Conservation (phyloP, 2,888 invertebrate species). For the Polia nebulosa region DNA sequence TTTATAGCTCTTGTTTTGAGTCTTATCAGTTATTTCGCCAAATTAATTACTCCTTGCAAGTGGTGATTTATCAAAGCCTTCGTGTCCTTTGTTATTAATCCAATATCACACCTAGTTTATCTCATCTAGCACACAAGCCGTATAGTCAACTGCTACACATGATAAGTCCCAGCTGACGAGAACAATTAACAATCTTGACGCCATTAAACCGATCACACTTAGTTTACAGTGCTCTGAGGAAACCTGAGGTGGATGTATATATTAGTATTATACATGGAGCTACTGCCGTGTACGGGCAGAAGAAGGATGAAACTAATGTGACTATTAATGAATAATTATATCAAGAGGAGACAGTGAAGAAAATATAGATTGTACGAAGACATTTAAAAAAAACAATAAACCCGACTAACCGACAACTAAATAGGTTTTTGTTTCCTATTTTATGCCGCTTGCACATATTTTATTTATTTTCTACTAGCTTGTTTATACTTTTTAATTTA, state of each 20-base stretch:
- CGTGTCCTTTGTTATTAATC: neutral
- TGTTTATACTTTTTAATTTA: too few species aligned
- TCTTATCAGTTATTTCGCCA: neutral
- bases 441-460: too few species aligned
- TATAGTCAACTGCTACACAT: neutral
- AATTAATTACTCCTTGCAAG: neutral
- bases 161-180: conserved; percentile 1
- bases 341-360: too few species aligned
- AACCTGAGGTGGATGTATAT: neutral
- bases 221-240: neutral
- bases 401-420: too few species aligned
- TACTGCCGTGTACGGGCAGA: too few species aligned
- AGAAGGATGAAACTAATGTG: too few species aligned
- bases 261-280: neutral
- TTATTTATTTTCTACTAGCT: too few species aligned
- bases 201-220: conserved; percentile 20
- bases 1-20: too few species aligned
- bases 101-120: neutral
- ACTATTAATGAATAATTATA: too few species aligned
- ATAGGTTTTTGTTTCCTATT: too few species aligned
- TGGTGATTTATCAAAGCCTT: neutral
- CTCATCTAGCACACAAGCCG: neutral
- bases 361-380: too few species aligned
- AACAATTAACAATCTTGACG: conserved; percentile 34
- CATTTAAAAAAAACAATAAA: too few species aligned